These are phyloP conservation scores for Polypterus bichir DNA, from an alignment of 2,113 vertebrate genomes.

Conservation along the genomic window DNA sequence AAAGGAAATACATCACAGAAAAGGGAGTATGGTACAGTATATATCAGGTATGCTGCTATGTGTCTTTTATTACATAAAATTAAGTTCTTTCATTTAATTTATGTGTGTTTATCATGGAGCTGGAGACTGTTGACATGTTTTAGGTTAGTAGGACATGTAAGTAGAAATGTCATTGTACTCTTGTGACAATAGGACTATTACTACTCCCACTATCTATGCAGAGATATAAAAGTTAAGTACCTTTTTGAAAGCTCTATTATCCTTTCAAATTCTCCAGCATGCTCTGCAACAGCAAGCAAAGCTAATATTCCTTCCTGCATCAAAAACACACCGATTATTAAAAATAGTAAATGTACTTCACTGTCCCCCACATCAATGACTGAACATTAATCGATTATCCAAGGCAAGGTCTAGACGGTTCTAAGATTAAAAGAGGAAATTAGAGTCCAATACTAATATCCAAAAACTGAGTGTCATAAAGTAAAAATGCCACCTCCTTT, in stretches of 20 bases:
- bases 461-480: too few relatives aligned
- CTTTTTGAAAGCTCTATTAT: conserved; percentile 73
- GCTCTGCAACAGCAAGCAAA: conserved; percentile 75
- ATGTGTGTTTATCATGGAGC: background rate
- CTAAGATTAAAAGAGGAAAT: background rate
- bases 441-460: too few relatives aligned
- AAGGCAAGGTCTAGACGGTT: background rate
- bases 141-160: background rate
- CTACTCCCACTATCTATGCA: background rate
- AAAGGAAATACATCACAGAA: too few relatives aligned
- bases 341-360: background rate
- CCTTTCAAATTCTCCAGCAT: conserved; percentile 72
- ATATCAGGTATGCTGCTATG: too few relatives aligned
- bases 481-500: too few relatives aligned
- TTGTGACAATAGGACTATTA: background rate
- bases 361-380: background rate
- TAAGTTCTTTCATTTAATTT: too few relatives aligned
- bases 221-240: conserved; percentile 29
- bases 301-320: conserved; percentile 64
- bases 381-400: background rate
- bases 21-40: too few relatives aligned
- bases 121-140: background rate
- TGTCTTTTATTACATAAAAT: too few relatives aligned
- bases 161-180: too few relatives aligned
- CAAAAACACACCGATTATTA: conserved; percentile 3